Evolutionary conservation across 1,140 invertebrate genomes (phyloP).

Genomic region (Hypsibius dujardini): DNA sequence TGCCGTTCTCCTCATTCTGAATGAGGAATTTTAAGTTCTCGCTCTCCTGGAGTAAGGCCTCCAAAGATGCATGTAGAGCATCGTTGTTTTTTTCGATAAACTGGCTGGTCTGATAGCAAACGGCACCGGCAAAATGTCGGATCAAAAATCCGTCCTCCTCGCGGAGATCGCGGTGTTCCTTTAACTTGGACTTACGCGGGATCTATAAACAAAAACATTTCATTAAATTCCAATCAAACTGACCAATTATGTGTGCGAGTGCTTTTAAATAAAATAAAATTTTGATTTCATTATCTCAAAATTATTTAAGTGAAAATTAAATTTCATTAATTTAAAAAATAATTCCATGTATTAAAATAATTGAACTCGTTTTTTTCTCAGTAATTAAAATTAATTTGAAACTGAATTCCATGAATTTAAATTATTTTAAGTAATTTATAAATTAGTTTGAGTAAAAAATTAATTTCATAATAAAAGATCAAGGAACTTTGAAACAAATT

Average conservation of each 20-base stretch:
- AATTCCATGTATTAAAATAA: too few relatives aligned
- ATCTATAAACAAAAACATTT: conserved; percentile 29
- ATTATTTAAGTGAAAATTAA: too few relatives aligned
- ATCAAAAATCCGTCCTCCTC: conserved; percentile 94
- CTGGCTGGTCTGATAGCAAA: conserved; percentile 74
- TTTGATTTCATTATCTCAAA: too few relatives aligned
- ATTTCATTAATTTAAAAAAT: too few relatives aligned
- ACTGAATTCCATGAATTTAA: too few relatives aligned
- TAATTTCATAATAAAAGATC: too few relatives aligned
- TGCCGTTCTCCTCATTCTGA: conserved; percentile 8
- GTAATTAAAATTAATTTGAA: too few relatives aligned
- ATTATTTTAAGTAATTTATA: too few relatives aligned
- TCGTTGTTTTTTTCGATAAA: conserved; percentile 98
- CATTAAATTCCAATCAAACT: conserved; percentile 19
- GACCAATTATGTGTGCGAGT: conserved; percentile 23
- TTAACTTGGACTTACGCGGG: conserved; percentile 71
- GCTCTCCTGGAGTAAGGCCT: conserved; percentile 72
- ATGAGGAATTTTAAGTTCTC: conserved; percentile 38
- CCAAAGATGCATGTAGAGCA: conserved; percentile 77
- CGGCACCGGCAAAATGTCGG: conserved; percentile 87
- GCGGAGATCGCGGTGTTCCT: conserved; percentile 70
- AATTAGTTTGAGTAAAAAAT: too few relatives aligned
- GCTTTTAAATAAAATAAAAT: too few relatives aligned
- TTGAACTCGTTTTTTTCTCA: too few relatives aligned
- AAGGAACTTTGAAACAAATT: too few relatives aligned